phyloP scores from a whole-genome alignment of 1,140 invertebrate species.

The Ruditapes philippinarum region DNA sequence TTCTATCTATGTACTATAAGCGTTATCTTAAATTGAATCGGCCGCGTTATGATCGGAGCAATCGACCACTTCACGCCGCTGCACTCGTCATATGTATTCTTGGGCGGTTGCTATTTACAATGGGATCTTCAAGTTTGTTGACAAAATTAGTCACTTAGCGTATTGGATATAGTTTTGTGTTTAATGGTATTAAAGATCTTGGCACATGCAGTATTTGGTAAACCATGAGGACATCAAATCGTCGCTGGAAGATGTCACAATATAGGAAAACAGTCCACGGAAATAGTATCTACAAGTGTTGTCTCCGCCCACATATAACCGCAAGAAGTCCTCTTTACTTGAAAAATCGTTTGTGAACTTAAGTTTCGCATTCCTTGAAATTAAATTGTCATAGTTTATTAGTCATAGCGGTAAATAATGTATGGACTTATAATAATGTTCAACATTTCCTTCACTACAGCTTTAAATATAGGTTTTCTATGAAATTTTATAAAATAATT shows the following conservation, averaged over 20 bases:
- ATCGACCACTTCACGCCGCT: background rate
- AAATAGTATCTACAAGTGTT: background rate
- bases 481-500: no score
- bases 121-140: conserved; percentile 27
- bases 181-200: conserved; percentile 5
- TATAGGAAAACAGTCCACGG: background rate
- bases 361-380: no score
- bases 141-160: conserved; percentile 29
- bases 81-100: conserved; percentile 22
- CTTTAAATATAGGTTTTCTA: no score
- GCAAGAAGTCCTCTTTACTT: no score
- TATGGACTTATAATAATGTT: no score
- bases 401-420: no score
- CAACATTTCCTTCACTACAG: no score
- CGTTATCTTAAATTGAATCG: background rate
- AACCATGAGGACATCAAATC: conserved; percentile 4
- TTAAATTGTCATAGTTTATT: no score
- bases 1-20: no score
- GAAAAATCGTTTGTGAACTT: no score
- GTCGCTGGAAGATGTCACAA: background rate
- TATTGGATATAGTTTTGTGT: background rate
- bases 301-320: background rate
- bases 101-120: conserved; percentile 25
- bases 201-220: conserved; percentile 20
- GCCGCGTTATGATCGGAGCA: background rate